Conservation (phyloP, 2,797 vertebrate species). For the Acipenser ruthenus region DNA sequence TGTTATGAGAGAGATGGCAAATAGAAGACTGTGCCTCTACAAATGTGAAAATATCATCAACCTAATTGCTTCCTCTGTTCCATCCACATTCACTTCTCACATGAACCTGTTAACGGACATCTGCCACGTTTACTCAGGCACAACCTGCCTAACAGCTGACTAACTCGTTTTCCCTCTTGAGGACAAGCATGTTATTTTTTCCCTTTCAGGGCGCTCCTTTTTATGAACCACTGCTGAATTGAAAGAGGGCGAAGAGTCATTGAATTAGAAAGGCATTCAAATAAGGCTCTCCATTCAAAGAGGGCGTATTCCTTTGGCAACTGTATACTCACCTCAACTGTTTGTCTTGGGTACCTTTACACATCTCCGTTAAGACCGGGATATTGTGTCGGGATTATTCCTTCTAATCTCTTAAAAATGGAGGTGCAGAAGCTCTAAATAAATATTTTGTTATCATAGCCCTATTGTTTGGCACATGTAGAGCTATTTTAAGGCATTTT, state of each 20-base stretch:
- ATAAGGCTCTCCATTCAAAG: neutral
- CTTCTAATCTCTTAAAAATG: slow-evolving; percentile 23
- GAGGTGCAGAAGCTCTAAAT: slow-evolving; percentile 10
- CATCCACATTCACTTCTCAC: slow-evolving; percentile 17
- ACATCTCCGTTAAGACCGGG: slow-evolving; percentile 18
- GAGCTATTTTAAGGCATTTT: slow-evolving; percentile 12
- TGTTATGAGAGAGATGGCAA: neutral
- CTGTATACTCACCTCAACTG: slow-evolving; percentile 20
- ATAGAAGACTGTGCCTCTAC: neutral
- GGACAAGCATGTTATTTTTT: slow-evolving; percentile 21
- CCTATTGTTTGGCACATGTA: slow-evolving; percentile 16
- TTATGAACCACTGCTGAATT: slow-evolving; percentile 1
- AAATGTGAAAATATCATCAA: slow-evolving; percentile 5
- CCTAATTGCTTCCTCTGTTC: slow-evolving; percentile 8
- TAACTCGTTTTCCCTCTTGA: slow-evolving; percentile 19
- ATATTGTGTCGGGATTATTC: slow-evolving; percentile 25
- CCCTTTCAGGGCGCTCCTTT: slow-evolving; percentile 10
- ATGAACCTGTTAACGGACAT: slow-evolving; percentile 12
- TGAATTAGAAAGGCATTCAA: neutral
- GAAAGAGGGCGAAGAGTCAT: slow-evolving; percentile 2
- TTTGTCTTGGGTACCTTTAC: slow-evolving; percentile 32
- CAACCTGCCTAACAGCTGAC: slow-evolving; percentile 28
- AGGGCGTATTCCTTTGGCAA: neutral
- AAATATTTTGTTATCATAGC: slow-evolving; percentile 23
- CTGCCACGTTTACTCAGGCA: slow-evolving; percentile 26